Conservation (phyloP, 2,797 vertebrate species). For the Megaceryle alcyon region DNA sequence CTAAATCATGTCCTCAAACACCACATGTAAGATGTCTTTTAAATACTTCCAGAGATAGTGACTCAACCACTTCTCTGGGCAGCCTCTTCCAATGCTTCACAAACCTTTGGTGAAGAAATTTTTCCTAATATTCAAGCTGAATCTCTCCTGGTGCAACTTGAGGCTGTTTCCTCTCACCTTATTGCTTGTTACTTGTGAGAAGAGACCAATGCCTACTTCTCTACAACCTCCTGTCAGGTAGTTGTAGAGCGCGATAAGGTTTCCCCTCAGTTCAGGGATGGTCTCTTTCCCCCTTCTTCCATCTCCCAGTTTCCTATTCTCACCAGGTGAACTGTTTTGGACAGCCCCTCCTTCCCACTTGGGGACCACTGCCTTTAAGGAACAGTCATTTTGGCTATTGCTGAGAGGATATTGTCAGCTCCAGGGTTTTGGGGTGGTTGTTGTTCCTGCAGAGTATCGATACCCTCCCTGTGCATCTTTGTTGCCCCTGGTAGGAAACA, state of each 20-base stretch:
- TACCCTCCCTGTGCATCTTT: background rate
- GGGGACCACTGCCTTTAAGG: background rate
- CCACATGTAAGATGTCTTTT: background rate
- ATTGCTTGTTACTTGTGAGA: background rate
- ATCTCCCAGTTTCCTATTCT: background rate
- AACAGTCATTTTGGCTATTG: background rate
- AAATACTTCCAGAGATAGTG: background rate
- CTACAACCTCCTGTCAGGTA: background rate
- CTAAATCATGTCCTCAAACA: background rate
- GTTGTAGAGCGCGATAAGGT: background rate
- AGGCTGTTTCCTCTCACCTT: background rate
- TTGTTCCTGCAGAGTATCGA: background rate
- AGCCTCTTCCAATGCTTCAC: background rate
- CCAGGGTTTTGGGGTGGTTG: background rate
- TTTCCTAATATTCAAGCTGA: background rate
- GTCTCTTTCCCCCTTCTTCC: background rate
- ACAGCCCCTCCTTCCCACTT: background rate
- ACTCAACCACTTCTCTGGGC: background rate
- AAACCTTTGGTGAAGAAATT: background rate
- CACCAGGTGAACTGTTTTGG: background rate
- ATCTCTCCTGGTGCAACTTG: background rate
- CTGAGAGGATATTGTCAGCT: background rate
- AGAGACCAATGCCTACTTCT: rapidly evolving
- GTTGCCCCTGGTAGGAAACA: background rate
- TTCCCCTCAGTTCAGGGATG: background rate